These are phyloP conservation scores for Scelioninae gen. 2 DNA, from an alignment of 2,888 invertebrate genomes.

Conservation along the genomic window DNA sequence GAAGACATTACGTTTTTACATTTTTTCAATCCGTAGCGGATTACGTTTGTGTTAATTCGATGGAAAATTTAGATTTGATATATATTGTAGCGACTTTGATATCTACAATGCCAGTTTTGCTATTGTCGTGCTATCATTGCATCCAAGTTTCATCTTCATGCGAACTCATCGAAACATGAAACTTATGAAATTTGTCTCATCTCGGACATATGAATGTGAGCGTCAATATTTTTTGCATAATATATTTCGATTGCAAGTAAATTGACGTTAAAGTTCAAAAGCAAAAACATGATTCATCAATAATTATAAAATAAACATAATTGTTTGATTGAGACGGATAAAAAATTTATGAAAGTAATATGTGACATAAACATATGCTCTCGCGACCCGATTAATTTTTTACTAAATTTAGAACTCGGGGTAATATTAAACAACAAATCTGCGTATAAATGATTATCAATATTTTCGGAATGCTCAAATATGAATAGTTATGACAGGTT, in stretches of 20 bases:
- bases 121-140: constrained; percentile 14
- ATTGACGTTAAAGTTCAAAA: background rate
- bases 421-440: no score
- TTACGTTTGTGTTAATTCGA: constrained; percentile 16
- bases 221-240: background rate
- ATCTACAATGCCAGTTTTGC: constrained; percentile 1
- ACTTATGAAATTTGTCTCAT: constrained; percentile 3
- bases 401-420: no score
- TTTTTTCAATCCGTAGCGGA: no score
- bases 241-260: background rate
- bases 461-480: no score
- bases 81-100: constrained; percentile 17
- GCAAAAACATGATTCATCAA: background rate
- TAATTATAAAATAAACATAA: no score
- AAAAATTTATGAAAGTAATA: no score
- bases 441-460: no score
- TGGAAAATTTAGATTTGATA: constrained; percentile 28
- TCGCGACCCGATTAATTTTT: no score
- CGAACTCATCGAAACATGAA: constrained; percentile 9
- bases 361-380: no score
- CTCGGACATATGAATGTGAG: constrained; percentile 6
- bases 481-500: no score
- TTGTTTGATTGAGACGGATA: no score
- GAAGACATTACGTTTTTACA: no score
- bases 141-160: constrained; percentile 20